Conservation (phyloP, 2,113 vertebrate species). For the Cygnus buccinator region DNA sequence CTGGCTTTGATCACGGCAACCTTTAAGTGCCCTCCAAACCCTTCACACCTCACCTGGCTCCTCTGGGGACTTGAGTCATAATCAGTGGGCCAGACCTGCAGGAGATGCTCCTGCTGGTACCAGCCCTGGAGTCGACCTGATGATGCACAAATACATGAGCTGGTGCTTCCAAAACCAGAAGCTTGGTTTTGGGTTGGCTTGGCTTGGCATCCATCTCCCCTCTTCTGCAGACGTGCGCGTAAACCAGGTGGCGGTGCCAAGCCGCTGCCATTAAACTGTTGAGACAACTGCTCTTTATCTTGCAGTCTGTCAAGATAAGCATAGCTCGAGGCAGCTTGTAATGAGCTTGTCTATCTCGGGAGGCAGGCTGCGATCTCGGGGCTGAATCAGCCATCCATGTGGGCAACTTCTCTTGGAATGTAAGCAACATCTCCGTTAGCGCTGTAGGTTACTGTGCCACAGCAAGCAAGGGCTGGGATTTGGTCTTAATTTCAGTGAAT, state of each 20-base stretch:
- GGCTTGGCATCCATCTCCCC: background rate
- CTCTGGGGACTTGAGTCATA: background rate
- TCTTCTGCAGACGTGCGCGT: background rate
- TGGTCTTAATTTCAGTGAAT: background rate
- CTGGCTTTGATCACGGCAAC: background rate
- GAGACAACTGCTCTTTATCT: background rate
- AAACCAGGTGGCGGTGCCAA: background rate
- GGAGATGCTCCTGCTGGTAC: background rate
- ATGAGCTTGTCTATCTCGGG: background rate
- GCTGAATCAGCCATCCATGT: background rate
- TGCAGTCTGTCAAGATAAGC: background rate
- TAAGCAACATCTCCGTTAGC: accelerated
- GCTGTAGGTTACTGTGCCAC: no score
- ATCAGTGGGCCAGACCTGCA: background rate
- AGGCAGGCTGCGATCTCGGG: background rate
- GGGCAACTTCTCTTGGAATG: background rate
- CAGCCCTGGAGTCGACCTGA: background rate
- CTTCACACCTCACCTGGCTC: background rate
- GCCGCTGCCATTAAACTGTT: background rate
- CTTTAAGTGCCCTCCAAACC: background rate
- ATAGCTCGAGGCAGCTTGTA: background rate
- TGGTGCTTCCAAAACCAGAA: background rate
- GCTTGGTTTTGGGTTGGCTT: background rate
- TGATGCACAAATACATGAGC: background rate
- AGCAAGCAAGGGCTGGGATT: background rate